Conservation (phyloP, 1,140 invertebrate genomes). For the Heliothis subflexa region DNA sequence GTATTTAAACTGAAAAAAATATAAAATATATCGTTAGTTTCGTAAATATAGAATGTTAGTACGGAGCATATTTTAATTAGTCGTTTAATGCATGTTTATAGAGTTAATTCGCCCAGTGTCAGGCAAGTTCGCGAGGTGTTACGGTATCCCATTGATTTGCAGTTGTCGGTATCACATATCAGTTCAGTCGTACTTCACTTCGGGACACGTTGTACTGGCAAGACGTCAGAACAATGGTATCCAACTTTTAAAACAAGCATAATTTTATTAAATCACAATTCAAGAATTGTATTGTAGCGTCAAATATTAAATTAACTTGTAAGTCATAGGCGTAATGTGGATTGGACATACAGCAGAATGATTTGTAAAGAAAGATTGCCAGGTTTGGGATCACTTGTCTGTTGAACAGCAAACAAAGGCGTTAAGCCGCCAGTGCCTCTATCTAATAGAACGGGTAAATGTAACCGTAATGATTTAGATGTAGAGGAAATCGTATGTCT, state of each 20-base stretch:
- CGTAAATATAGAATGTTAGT: conserved; percentile 79
- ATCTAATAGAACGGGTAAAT: conserved; percentile 58
- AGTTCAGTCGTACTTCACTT: conserved; percentile 49
- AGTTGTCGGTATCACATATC: conserved; percentile 68
- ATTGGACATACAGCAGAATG: conserved; percentile 55
- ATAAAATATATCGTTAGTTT: conserved; percentile 83
- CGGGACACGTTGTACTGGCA: conserved; percentile 15
- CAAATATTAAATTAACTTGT: conserved; percentile 28
- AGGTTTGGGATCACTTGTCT: neutral
- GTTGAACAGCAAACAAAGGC: conserved; percentile 41
- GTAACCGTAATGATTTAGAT: conserved; percentile 30
- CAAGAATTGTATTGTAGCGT: conserved; percentile 45
- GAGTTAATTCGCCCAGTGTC: conserved; percentile 74
- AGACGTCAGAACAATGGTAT: conserved; percentile 1
- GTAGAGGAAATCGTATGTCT: conserved; percentile 58
- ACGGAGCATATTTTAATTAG: conserved; percentile 84
- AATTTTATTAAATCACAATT: conserved; percentile 57
- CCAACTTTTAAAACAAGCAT: conserved; percentile 42
- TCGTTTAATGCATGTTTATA: conserved; percentile 82
- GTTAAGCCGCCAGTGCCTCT: conserved; percentile 62
- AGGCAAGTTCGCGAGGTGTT: conserved; percentile 62
- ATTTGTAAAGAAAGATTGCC: neutral
- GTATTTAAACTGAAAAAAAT: conserved; percentile 74
- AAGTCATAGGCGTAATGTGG: conserved; percentile 53
- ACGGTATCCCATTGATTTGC: conserved; percentile 68